phyloP scores from a whole-genome alignment of 1,140 invertebrate species.

The Nautilus pompilius region DNA sequence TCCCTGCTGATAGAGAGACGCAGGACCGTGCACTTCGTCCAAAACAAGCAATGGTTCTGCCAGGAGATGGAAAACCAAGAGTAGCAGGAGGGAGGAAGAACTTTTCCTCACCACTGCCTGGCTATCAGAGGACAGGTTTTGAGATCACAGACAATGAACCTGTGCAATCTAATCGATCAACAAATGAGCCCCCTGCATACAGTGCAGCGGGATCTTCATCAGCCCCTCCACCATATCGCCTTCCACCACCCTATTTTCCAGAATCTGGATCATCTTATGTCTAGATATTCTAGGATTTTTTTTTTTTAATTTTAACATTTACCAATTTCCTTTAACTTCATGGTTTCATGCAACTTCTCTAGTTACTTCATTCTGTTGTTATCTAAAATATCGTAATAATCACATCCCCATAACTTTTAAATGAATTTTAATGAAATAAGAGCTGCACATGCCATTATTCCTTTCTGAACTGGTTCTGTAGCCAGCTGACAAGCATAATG shows the following conservation, averaged over 20 bases:
- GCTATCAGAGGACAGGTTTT: conserved; percentile 2
- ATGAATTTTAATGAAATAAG: too few relatives aligned
- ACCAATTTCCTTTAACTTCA: too few relatives aligned
- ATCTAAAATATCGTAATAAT: too few relatives aligned
- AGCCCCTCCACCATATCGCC: conserved; percentile 13
- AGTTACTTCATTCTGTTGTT: too few relatives aligned
- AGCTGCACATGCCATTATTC: too few relatives aligned
- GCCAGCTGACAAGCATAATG: too few relatives aligned
- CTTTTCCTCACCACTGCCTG: background rate
- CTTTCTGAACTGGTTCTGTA: too few relatives aligned
- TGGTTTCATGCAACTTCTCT: too few relatives aligned
- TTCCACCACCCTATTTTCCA: background rate
- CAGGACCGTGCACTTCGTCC: conserved; percentile 22
- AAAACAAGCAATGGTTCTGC: conserved; percentile 19
- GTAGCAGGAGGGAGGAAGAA: background rate
- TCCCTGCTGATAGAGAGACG: conserved; percentile 29
- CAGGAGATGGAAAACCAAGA: conserved; percentile 11
- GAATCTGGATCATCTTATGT: background rate
- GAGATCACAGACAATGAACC: conserved; percentile 15
- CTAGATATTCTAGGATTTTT: background rate
- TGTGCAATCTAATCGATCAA: conserved; percentile 2
- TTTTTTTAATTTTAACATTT: too few relatives aligned
- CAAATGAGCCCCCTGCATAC: background rate
- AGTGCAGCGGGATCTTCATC: conserved; percentile 1
- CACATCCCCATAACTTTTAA: too few relatives aligned